Base-by-base conservation (phyloP, 92 coral and sea anemone species). In the Bergia puertoricense region DNA sequence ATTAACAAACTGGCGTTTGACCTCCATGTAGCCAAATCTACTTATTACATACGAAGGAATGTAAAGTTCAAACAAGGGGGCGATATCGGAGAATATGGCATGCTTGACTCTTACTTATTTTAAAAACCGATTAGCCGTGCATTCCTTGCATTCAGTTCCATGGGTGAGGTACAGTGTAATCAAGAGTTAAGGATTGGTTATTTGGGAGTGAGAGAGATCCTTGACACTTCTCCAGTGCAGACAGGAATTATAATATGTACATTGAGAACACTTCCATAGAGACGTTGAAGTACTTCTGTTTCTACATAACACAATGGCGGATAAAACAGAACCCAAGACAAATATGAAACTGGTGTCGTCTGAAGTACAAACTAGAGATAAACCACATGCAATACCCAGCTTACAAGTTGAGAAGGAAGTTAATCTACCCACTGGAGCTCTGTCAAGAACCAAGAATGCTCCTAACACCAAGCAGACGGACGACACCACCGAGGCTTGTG, bases 401-500 rank as follows among this genome's bases (percentile, higher is more conserved):
- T 46, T 20, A 51, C 20, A 84, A 45, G 15, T 37, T 40, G 8
- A 6, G 30, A 50, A 71, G 87, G 39, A 84, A 39, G n/a, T 2
- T 36, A 45, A 84, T 36, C 30, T 36, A 71, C 65, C 1, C 51
- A 20, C 13, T 69, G 78, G 36, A 84, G n/a, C 46, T 72, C 23
- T 38, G 46, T 42, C 22, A 4, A 51, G 20, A 84, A 30, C 67
- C 0, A 69, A 46, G 36, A 16, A 46, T 1, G 59, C 69, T 6
- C 1, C 78, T 46, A 2, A 54, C 42, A 30, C 30, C 30, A 46
- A 11, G 43, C 65, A 84, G 23, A 4, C 10, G 9, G 87, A 84
- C 67, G 68, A 72, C 37, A 83, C 73, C 2, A 44, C 45, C 9
- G 44, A 73, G 3, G 87, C 87, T 23, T 84, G 87, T 45, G 38